Evolutionary conservation across 1,140 invertebrate species (phyloP).

Genomic region (Antheraea pernyi): DNA sequence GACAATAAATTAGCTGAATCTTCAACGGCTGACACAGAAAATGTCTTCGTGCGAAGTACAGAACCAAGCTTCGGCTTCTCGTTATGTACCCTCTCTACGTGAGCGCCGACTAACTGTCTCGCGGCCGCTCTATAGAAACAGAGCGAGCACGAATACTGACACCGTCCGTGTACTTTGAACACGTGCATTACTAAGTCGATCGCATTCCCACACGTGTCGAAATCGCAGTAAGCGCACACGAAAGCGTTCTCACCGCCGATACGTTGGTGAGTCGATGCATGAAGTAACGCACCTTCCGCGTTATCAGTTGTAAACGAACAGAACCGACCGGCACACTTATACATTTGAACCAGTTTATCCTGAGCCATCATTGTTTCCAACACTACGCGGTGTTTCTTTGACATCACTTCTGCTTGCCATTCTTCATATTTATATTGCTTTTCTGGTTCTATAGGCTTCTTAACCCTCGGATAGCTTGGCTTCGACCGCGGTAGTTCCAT

Average conservation of each 20-base stretch:
- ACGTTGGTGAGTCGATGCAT: slow-evolving; percentile 55
- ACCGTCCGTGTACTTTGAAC: slow-evolving; percentile 55
- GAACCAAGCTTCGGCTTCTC: slow-evolving; percentile 9
- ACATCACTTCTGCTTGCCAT: slow-evolving; percentile 49
- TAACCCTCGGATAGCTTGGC: slow-evolving; percentile 21
- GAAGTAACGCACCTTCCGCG: slow-evolving; percentile 54
- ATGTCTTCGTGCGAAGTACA: slow-evolving; percentile 32
- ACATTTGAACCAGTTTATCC: slow-evolving; percentile 54
- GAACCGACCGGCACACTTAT: slow-evolving; percentile 64
- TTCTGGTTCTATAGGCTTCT: slow-evolving; percentile 16
- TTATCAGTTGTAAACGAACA: slow-evolving; percentile 64
- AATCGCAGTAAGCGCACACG: slow-evolving; percentile 62
- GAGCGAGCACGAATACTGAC: slow-evolving; percentile 48
- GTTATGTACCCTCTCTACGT: slow-evolving; percentile 41
- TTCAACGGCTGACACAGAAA: slow-evolving; percentile 17
- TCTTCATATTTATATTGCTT: slow-evolving; percentile 55
- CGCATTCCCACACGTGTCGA: slow-evolving; percentile 49
- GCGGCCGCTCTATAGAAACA: slow-evolving; percentile 65
- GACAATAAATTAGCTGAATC: slow-evolving; percentile 39
- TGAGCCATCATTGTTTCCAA: slow-evolving; percentile 54
- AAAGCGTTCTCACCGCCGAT: slow-evolving; percentile 56
- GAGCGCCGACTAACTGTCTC: slow-evolving; percentile 50
- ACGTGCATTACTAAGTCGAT: slow-evolving; percentile 69
- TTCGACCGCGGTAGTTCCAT: slow-evolving; percentile 22
- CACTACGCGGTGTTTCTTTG: slow-evolving; percentile 54